A percentile compares a stretch with the other conserved stretches of the same genome.
phyloP scores from a whole-genome alignment of 2,797 vertebrate genomes.

The Lacerta bilineata region DNA sequence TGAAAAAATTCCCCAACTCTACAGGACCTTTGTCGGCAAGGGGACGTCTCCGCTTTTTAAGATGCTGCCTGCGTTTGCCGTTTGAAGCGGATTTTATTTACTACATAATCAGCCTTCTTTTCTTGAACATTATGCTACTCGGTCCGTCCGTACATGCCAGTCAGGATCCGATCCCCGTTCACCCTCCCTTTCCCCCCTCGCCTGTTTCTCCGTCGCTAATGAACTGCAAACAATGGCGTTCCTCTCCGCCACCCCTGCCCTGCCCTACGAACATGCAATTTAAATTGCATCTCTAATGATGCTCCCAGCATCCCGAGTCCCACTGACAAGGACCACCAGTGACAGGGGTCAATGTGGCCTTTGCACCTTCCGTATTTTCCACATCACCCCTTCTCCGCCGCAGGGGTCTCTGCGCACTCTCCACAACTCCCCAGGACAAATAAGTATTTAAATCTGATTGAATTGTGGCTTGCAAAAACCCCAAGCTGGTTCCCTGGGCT shows the following conservation, averaged over 20 bases:
- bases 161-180: constrained; percentile 67
- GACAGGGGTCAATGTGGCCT: constrained; percentile 66
- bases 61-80: not conserved
- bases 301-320: constrained; percentile 52
- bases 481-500: not conserved
- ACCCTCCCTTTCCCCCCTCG: constrained; percentile 33
- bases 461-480: too few species aligned
- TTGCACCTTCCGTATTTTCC: constrained; percentile 58
- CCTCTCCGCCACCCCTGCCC: constrained; percentile 71
- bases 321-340: constrained; percentile 64
- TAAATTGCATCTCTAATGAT: constrained; percentile 75
- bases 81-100: constrained; percentile 39
- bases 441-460: not conserved
- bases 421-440: constrained; percentile 3
- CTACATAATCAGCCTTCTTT: constrained; percentile 55
- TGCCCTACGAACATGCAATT: constrained; percentile 64
- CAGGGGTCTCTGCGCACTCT: not conserved
- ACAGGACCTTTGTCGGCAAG: too few species aligned
- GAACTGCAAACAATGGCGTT: constrained; percentile 74
- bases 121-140: constrained; percentile 68
- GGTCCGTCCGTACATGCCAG: constrained; percentile 56
- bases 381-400: constrained; percentile 61
- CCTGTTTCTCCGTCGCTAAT: constrained; percentile 67
- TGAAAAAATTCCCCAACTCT: too few species aligned
- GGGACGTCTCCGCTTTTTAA: too few species aligned